Evolutionary conservation across 2,113 vertebrate genomes (phyloP).

Genomic region (Saguinus imperator): DNA sequence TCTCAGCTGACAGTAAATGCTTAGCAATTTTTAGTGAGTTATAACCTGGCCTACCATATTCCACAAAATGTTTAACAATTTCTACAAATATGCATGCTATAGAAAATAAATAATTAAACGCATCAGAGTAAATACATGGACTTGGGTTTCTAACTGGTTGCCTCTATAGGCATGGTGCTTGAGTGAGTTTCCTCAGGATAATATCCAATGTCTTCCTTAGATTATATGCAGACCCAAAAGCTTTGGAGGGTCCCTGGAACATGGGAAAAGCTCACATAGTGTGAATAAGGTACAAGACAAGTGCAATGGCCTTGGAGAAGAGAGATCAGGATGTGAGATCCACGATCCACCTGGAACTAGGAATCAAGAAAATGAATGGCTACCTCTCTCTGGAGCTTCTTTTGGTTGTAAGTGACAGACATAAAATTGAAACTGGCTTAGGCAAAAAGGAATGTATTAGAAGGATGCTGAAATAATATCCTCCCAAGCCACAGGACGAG

Average conservation of each 20-base stretch:
- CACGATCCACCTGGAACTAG: not conserved
- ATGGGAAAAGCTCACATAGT: not conserved
- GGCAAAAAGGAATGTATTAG: not conserved
- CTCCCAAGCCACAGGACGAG: not conserved
- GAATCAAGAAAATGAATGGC: not conserved
- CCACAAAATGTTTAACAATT: not conserved
- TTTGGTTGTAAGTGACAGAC: slow-evolving; percentile 34
- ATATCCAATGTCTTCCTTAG: not conserved
- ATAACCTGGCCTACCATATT: not conserved
- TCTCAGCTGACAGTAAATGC: not conserved
- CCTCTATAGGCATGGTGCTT: not conserved
- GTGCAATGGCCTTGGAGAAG: not conserved
- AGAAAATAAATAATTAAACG: not conserved
- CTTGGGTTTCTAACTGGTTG: not conserved
- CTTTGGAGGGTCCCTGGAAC: not conserved
- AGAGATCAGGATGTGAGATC: not conserved
- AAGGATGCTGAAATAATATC: not conserved
- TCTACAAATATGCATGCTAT: not conserved
- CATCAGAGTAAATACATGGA: not conserved
- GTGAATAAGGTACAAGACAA: not conserved
- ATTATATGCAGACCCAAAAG: not conserved
- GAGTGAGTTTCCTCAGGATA: not conserved
- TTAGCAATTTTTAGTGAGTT: not conserved
- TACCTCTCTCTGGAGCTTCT: not conserved
- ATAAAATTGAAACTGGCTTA: not conserved